Evolutionary conservation across 2,797 vertebrate species (phyloP), one percentile per base, ranked within the genome.

Genomic region (Austrolebias charrua): DNA sequence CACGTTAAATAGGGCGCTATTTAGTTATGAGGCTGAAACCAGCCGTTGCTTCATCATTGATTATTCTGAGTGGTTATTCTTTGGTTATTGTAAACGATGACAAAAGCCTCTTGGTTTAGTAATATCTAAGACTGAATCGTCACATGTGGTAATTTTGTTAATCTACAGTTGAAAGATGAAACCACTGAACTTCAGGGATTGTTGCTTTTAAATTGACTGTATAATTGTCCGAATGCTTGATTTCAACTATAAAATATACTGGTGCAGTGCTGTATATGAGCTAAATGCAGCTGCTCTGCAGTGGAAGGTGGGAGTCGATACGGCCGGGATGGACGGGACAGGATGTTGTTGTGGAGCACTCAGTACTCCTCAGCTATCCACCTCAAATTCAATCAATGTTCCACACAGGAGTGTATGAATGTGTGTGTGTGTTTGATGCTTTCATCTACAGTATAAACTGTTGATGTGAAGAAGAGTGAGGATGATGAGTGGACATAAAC

Each of bases 331-430:
- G 69, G 51, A 75, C 55, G 38, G 49, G 73, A 69, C 66, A 71
- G 65, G 52, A 78, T 73, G 56, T 84, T 69, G 33, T 53, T 70
- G 72, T 69, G 20, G 72, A 65, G 74, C 78, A 82, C 82, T 86
- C 62, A 74, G 45, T 63, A 50, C 71, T 76, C 56, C 75, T 80
- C 63, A 59, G 58, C 76, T 64, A 51, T 84, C 72, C 74, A 49
- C 76, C 69, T 84, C 66, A 82, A 75, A 86, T 77, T 83, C 33
- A 85, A 86, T 90, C 85, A 88, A 89, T 88, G 83, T 72, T 69
- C 54, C 60, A 56, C 60, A 6, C 53, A 18, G 48, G 40, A 60
- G 61, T 64, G 24, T 63, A 19, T n/a, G n/a, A n/a, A n/a, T 60
- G 31, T 66, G 53, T 64, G 52, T 24, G 51, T 61, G 54, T 66